Conservation (phyloP, 2,888 invertebrate genomes). For the Scaeva pyrastri region DNA sequence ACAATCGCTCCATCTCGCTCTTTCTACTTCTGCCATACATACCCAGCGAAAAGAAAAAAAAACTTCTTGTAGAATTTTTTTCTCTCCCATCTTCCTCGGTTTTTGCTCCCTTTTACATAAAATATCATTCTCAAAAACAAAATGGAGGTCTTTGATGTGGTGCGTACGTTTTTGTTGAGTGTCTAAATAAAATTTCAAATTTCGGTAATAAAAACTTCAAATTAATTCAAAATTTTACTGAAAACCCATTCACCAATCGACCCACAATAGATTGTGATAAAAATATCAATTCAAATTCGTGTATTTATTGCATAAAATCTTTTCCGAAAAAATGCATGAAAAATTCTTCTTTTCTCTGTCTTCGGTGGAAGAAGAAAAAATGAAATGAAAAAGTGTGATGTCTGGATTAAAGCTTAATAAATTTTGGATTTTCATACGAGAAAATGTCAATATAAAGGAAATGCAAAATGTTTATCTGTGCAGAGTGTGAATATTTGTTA, state of each 20-base stretch:
- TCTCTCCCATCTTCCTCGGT: constrained; percentile 67
- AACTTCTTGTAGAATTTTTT: constrained; percentile 61
- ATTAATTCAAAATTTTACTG: constrained; percentile 78
- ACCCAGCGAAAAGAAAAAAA: constrained; percentile 26
- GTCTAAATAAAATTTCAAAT: constrained; percentile 81
- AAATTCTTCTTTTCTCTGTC: constrained; percentile 37
- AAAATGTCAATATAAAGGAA: neutral
- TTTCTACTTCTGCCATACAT: constrained; percentile 1
- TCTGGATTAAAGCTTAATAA: constrained; percentile 55
- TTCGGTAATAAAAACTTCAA: constrained; percentile 82
- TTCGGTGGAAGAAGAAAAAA: constrained; percentile 6
- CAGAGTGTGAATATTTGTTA: neutral
- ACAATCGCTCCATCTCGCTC: constrained; percentile 53
- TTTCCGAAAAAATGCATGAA: constrained; percentile 78
- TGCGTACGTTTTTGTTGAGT: constrained; percentile 84
- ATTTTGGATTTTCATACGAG: constrained; percentile 6
- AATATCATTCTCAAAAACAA: constrained; percentile 81
- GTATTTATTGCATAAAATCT: constrained; percentile 79
- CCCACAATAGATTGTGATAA: constrained; percentile 77
- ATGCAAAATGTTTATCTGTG: neutral
- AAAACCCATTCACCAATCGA: constrained; percentile 77
- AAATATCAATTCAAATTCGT: constrained; percentile 75
- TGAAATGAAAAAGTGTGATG: constrained; percentile 63
- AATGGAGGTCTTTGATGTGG: constrained; percentile 84
- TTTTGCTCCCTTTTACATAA: constrained; percentile 76